These are phyloP conservation scores for Limnothrissa miodon DNA, from an alignment of 2,113 vertebrate species.

Conservation along the genomic window DNA sequence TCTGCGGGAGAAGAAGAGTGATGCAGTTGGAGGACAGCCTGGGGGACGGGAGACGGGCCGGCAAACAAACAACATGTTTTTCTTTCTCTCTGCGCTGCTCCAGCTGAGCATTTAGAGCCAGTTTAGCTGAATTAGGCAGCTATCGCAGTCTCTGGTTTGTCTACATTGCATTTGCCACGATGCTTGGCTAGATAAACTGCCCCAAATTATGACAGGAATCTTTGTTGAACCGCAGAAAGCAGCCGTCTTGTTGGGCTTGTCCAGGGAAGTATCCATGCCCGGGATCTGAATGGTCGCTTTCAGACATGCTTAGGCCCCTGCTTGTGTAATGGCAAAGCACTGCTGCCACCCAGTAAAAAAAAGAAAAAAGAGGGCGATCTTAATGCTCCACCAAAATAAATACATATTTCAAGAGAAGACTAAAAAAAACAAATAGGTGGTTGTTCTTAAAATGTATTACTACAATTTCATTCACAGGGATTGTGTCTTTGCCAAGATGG, in stretches of 20 bases:
- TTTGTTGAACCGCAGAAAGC: slow-evolving; percentile 4
- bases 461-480: neutral
- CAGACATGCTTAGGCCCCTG: neutral
- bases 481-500: neutral
- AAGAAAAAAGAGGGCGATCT: neutral
- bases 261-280: neutral
- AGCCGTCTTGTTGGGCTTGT: neutral
- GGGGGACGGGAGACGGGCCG: neutral
- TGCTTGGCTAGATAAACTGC: neutral
- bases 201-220: slow-evolving; percentile 20
- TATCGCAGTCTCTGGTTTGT: slow-evolving; percentile 7
- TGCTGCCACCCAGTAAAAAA: slow-evolving; percentile 9
- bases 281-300: neutral
- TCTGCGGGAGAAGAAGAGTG: neutral
- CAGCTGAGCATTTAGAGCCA: neutral
- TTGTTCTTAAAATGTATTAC: neutral
- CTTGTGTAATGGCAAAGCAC: neutral
- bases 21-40: neutral
- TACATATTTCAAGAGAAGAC: neutral
- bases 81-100: neutral
- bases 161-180: neutral
- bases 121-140: slow-evolving; percentile 10
- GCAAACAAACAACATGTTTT: slow-evolving; percentile 2
- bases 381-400: neutral
- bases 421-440: neutral